phyloP scores from a whole-genome alignment of 2,113 vertebrate species.

The Butastur rufipennis region DNA sequence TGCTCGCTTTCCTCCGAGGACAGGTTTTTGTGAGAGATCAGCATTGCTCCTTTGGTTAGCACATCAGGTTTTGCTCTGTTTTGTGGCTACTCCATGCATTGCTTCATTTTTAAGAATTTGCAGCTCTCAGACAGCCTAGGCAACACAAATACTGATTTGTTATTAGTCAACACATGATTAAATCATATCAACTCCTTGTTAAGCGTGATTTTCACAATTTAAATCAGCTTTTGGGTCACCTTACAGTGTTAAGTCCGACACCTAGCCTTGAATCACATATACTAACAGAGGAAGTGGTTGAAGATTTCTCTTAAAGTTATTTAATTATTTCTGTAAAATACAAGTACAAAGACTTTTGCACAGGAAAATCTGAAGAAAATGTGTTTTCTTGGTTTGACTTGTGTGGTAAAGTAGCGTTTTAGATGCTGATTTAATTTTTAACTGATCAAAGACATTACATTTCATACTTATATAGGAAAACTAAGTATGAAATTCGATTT shows the following conservation, averaged over 20 bases:
- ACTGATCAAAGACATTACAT: neutral
- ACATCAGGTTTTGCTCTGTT: neutral
- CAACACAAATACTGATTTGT: neutral
- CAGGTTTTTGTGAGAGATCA: neutral
- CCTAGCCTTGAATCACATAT: neutral
- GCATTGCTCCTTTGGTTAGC: neutral
- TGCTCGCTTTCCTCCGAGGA: neutral
- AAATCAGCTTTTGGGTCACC: neutral
- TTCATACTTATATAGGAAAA: neutral
- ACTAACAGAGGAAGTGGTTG: neutral
- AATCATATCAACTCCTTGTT: neutral
- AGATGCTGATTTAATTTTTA: neutral
- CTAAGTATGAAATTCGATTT: neutral
- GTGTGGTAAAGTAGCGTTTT: neutral
- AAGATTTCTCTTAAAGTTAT: neutral
- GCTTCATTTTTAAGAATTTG: neutral
- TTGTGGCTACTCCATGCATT: neutral
- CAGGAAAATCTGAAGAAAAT: neutral
- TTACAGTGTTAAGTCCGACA: neutral
- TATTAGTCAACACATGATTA: neutral
- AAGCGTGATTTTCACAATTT: neutral
- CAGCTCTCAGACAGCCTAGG: neutral
- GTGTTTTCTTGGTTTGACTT: neutral
- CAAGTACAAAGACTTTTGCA: neutral
- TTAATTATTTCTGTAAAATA: neutral